Conservation (phyloP, 1,140 invertebrate species). For the Hycleus phaleratus region DNA sequence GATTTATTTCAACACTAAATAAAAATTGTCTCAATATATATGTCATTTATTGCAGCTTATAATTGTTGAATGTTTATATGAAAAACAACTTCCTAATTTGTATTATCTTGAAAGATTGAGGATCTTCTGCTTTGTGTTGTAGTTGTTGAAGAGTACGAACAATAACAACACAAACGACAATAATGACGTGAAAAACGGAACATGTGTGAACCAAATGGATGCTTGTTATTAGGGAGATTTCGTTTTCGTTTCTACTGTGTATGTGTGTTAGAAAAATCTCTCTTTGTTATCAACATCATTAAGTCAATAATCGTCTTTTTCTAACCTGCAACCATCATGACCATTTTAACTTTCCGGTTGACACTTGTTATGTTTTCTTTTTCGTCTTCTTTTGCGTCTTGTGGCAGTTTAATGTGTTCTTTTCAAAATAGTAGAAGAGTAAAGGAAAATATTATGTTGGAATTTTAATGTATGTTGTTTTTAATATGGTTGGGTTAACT, state of each 20-base stretch:
- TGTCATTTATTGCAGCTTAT: constrained; percentile 19
- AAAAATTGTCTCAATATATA: constrained; percentile 6
- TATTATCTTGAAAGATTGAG: neutral
- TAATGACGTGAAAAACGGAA: constrained; percentile 1
- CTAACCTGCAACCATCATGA: too few relatives aligned
- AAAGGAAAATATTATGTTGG: constrained; percentile 3
- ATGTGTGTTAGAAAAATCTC: neutral
- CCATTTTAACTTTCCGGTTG: constrained; percentile 18
- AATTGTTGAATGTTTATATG: constrained; percentile 20
- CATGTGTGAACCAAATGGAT: constrained; percentile 29
- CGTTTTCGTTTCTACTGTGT: too few relatives aligned
- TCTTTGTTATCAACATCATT: constrained; percentile 23
- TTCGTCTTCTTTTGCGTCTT: constrained; percentile 23
- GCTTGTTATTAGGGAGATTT: neutral
- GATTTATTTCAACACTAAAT: neutral
- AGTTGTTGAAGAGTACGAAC: too few relatives aligned
- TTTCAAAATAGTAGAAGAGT: neutral
- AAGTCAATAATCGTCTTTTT: neutral
- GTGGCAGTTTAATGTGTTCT: constrained; percentile 14
- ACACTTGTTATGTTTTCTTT: constrained; percentile 28
- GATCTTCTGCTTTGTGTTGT: too few relatives aligned
- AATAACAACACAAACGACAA: too few relatives aligned
- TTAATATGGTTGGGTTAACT: neutral
- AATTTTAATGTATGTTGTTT: constrained; percentile 1
- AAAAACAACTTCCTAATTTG: constrained; percentile 23